Evolutionary conservation across 53 echinoderm and acorn worm species (phyloP).

Genomic region (Pentamera pediparva): DNA sequence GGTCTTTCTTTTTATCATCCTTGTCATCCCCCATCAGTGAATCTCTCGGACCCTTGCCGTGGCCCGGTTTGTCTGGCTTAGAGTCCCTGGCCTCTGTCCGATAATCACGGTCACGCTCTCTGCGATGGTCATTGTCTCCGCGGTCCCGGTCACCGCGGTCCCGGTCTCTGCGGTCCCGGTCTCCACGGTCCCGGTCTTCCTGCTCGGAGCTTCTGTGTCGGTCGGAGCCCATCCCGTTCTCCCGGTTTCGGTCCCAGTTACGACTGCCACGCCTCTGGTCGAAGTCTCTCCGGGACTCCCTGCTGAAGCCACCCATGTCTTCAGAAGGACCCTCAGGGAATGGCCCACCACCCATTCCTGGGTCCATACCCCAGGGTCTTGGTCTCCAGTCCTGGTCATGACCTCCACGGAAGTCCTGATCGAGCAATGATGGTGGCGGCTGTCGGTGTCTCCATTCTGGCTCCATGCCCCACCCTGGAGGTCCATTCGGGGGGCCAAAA

Average conservation of each 20-base stretch:
- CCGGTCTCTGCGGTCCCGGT: conserved; percentile 62
- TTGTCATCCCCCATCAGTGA: too few species aligned
- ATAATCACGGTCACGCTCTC: conserved; percentile 47
- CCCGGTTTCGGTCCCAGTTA: conserved; percentile 41
- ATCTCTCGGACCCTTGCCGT: conserved; percentile 15
- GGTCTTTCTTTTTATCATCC: not conserved
- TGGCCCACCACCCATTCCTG: not conserved
- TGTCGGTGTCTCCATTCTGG: conserved; percentile 27
- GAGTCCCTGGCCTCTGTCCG: conserved; percentile 50
- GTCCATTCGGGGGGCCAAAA: not conserved
- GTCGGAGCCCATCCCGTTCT: conserved; percentile 51
- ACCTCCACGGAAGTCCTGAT: conserved; percentile 9
- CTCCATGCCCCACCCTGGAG: conserved; percentile 20
- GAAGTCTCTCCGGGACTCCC: conserved; percentile 41
- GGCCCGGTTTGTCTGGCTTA: conserved; percentile 46
- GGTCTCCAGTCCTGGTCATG: conserved; percentile 30
- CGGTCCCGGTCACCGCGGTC: conserved; percentile 48
- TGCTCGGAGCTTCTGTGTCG: conserved; percentile 53
- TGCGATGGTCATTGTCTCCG: conserved; percentile 63
- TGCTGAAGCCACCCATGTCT: conserved; percentile 26
- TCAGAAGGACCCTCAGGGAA: conserved; percentile 9
- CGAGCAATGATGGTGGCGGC: conserved; percentile 12
- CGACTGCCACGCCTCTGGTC: conserved; percentile 56
- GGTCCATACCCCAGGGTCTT: conserved; percentile 12
- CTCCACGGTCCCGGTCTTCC: conserved; percentile 40